Evolutionary conservation across 2,113 vertebrate genomes (phyloP).

Genomic region (Gallinago paraguaiae): DNA sequence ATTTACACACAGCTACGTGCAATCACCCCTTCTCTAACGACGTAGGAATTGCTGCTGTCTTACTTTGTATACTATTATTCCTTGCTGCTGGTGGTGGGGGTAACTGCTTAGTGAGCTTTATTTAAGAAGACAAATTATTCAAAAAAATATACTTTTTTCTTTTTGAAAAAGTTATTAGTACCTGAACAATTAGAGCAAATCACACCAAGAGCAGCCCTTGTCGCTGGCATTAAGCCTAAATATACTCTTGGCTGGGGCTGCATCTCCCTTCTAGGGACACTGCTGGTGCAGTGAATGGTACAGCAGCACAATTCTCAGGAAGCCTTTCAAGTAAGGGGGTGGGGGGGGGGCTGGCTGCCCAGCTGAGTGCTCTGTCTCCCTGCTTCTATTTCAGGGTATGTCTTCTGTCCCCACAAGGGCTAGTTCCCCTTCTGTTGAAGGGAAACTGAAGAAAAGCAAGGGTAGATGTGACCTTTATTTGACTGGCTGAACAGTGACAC

Average conservation of each 20-base stretch:
- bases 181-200: neutral
- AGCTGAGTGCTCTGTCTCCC: neutral
- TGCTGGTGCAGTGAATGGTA: neutral
- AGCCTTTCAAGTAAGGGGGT: neutral
- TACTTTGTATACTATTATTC: neutral
- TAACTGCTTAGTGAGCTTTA: neutral
- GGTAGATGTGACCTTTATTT: neutral
- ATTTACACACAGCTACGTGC: rapidly evolving
- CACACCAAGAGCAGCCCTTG: neutral
- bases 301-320: neutral
- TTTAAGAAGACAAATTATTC: neutral
- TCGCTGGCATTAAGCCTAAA: neutral
- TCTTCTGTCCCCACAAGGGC: neutral
- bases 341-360: neutral
- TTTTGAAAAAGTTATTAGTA: neutral
- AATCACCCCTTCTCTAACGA: neutral
- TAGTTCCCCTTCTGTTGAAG: neutral
- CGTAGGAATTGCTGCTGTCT: neutral
- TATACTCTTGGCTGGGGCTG: neutral
- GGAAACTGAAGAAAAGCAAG: neutral
- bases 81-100: too few relatives aligned
- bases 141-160: too few relatives aligned
- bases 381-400: neutral
- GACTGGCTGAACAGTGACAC: neutral
- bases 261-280: neutral